phyloP scores from a whole-genome alignment of 2,113 vertebrate genomes.

The Bubalus kerabau region DNA sequence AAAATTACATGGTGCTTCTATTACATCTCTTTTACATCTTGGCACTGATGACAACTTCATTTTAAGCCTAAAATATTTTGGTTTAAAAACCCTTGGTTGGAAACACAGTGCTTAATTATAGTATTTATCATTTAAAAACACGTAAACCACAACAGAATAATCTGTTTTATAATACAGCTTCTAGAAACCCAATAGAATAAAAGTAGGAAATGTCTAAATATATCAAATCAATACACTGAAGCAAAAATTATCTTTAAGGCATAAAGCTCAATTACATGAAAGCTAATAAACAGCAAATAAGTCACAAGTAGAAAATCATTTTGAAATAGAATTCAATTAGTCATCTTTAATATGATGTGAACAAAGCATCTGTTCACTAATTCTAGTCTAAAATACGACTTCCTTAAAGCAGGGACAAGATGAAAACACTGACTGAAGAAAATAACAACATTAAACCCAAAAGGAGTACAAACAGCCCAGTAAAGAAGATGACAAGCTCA shows the following conservation, averaged over 20 bases:
- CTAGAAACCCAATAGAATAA: not conserved
- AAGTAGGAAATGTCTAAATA: not conserved
- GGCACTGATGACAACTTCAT: not conserved
- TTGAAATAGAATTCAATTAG: constrained; percentile 1
- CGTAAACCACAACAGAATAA: not conserved
- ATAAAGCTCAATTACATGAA: not conserved
- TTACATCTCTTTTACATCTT: not conserved
- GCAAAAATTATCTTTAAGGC: not conserved
- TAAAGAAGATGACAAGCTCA: not conserved
- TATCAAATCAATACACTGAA: not conserved
- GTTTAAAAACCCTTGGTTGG: not conserved
- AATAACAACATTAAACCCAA: not conserved
- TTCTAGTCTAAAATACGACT: not conserved
- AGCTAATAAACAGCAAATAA: not conserved
- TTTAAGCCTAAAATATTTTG: not conserved
- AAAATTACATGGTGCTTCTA: not conserved
- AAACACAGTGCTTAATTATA: not conserved
- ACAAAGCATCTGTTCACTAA: not conserved
- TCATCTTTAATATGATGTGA: not conserved
- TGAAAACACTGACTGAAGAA: not conserved
- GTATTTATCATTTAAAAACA: not conserved
- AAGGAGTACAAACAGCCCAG: not conserved
- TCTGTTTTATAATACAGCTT: not conserved
- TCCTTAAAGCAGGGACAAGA: not conserved
- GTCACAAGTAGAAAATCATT: not conserved